Conservation (phyloP, 2,888 invertebrate species). For the Eristalinus aeneus region DNA sequence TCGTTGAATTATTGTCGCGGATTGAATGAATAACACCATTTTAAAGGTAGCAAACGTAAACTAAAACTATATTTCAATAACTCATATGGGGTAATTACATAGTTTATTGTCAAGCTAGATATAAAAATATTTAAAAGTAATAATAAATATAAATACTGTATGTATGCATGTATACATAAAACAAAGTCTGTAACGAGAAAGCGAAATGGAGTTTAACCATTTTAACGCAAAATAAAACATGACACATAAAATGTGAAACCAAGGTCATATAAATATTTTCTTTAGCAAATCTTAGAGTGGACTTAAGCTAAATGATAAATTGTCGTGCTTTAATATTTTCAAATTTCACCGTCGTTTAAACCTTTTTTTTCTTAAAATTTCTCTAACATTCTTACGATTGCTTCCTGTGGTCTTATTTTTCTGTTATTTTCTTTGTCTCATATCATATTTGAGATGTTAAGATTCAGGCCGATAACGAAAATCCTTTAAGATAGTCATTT, state of each 20-base stretch:
- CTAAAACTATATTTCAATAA: neutral
- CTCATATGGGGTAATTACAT: neutral
- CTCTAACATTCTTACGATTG: no score
- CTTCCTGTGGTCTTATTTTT: no score
- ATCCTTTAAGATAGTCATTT: no score
- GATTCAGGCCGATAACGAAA: no score
- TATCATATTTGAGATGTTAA: no score
- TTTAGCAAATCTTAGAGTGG: no score
- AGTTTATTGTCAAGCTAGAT: neutral
- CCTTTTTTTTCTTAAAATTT: no score
- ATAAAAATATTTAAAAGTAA: neutral
- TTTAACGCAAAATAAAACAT: neutral
- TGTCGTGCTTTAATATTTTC: no score
- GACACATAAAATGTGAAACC: neutral
- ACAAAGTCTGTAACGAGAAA: neutral
- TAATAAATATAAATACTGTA: neutral
- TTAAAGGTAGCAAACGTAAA: neutral
- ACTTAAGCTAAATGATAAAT: no score
- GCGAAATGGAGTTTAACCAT: neutral
- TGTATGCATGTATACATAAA: neutral
- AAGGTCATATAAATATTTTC: neutral
- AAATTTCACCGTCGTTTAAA: no score
- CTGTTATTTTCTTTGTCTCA: no score
- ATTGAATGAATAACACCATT: neutral
- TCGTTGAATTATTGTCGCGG: neutral